phyloP scores from a whole-genome alignment of 2,113 vertebrate species.

The Sylvilagus bachmani region DNA sequence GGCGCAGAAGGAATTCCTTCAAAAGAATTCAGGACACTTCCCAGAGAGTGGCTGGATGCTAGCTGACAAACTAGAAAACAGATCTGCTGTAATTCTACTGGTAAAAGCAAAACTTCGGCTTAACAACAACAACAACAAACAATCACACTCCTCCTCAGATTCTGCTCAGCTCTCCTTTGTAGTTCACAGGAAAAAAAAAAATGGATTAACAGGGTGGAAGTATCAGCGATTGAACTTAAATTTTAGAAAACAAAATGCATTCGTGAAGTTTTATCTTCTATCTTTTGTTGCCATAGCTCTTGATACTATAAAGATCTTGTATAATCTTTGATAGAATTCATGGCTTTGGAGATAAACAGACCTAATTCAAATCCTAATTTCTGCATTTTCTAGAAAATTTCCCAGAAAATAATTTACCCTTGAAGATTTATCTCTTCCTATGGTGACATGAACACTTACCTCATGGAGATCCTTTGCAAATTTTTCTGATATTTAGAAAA shows the following conservation, averaged over 20 bases:
- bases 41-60: background rate
- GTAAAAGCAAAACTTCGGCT: background rate
- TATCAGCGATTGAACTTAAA: background rate
- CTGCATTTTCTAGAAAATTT: conserved; percentile 18
- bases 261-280: background rate
- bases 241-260: background rate
- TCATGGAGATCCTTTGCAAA: background rate
- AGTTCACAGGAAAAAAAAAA: background rate
- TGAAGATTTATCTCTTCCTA: background rate
- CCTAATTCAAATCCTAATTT: conserved; percentile 29
- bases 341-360: background rate
- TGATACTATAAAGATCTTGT: background rate
- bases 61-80: background rate
- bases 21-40: background rate
- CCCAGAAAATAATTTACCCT: background rate
- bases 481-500: background rate
- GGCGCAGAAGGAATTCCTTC: background rate
- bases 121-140: background rate
- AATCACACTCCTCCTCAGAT: background rate
- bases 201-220: background rate
- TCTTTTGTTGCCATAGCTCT: background rate
- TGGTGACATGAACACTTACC: background rate
- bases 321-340: conserved; percentile 2
- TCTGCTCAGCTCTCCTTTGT: background rate
- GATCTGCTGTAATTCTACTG: background rate